phyloP scores from a whole-genome alignment of 2,797 vertebrate species.

The Chelidonichthys spinosus region DNA sequence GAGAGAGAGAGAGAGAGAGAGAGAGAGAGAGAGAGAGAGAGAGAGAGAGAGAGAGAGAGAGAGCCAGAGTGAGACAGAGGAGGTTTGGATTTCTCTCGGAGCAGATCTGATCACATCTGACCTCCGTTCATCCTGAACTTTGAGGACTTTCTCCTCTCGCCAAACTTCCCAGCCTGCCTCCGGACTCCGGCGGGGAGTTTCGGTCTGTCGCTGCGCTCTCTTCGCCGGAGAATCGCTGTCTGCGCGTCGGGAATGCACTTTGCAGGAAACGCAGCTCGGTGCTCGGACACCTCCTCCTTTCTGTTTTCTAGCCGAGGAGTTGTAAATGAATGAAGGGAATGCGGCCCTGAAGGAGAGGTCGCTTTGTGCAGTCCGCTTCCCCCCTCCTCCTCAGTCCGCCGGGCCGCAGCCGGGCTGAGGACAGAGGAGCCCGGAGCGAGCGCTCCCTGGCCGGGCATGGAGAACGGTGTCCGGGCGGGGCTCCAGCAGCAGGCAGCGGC shows the following conservation, averaged over 20 bases:
- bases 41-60: not conserved
- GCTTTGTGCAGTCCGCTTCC: slow-evolving; percentile 11
- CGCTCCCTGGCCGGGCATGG: slow-evolving; percentile 60
- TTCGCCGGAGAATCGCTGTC: slow-evolving; percentile 26
- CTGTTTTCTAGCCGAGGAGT: not conserved
- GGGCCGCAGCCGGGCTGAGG: slow-evolving; percentile 36
- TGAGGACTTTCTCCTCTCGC: slow-evolving; percentile 9
- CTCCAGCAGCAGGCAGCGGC: slow-evolving; percentile 42
- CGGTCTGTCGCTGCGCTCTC: not conserved
- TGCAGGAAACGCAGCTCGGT: slow-evolving; percentile 57
- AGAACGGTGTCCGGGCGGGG: slow-evolving; percentile 57
- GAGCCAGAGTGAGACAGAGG: slow-evolving; percentile 75
- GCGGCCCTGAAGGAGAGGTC: slow-evolving; percentile 36
- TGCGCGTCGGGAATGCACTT: slow-evolving; percentile 65
- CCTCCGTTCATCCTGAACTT: slow-evolving; percentile 17
- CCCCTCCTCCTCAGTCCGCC: slow-evolving; percentile 14
- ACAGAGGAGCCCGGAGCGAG: slow-evolving; percentile 37
- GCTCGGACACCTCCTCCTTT: slow-evolving; percentile 44
- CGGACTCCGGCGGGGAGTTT: not conserved
- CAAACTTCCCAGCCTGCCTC: slow-evolving; percentile 10
- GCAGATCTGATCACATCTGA: slow-evolving; percentile 20
- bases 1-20: slow-evolving; percentile 2
- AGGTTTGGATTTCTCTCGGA: slow-evolving; percentile 48
- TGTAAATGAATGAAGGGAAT: slow-evolving; percentile 49
- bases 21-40: slow-evolving; percentile 67